A percentile compares a stretch with the other conserved stretches of the same genome.
These are phyloP conservation scores for Isoperla grammatica DNA, from an alignment of 2,888 invertebrate species.

Conservation along the genomic window DNA sequence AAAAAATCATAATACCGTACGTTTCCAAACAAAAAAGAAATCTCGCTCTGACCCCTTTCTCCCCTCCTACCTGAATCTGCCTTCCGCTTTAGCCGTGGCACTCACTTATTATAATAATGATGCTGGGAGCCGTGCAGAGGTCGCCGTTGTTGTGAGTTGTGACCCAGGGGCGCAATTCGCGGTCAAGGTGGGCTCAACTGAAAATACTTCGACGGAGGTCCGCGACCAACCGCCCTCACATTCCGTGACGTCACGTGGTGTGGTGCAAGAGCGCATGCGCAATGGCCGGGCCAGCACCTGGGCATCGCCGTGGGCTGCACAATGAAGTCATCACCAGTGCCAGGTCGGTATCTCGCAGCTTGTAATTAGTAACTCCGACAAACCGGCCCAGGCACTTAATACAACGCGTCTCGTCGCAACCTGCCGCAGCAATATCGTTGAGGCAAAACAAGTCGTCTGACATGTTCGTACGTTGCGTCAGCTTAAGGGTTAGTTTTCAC, in stretches of 20 bases:
- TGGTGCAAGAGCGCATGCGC: not conserved
- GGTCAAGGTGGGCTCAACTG: not conserved
- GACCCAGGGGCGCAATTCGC: constrained; percentile 3
- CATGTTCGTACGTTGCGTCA: not conserved
- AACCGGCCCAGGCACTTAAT: constrained; percentile 23
- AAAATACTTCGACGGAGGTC: constrained; percentile 28
- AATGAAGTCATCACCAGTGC: constrained; percentile 46
- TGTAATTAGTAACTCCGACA: constrained; percentile 23
- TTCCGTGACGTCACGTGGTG: constrained; percentile 14
- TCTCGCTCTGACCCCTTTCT: too few relatives aligned
- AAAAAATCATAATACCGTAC: too few relatives aligned
- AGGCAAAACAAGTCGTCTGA: not conserved
- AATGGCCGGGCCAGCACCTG: constrained; percentile 27
- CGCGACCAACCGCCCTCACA: constrained; percentile 12
- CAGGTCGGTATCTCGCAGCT: constrained; percentile 30
- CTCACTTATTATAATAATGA: too few relatives aligned
- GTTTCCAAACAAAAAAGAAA: too few relatives aligned
- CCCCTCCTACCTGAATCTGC: too few relatives aligned
- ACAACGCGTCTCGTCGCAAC: not conserved
- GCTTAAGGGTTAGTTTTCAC: too few relatives aligned
- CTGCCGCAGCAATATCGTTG: not conserved
- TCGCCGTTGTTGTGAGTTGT: not conserved
- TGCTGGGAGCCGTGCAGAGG: too few relatives aligned
- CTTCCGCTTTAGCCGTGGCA: too few relatives aligned
- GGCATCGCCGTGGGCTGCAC: constrained; percentile 33